Evolutionary conservation across 2,888 invertebrate genomes (phyloP).

Genomic region (Hypselothyrea guttata): DNA sequence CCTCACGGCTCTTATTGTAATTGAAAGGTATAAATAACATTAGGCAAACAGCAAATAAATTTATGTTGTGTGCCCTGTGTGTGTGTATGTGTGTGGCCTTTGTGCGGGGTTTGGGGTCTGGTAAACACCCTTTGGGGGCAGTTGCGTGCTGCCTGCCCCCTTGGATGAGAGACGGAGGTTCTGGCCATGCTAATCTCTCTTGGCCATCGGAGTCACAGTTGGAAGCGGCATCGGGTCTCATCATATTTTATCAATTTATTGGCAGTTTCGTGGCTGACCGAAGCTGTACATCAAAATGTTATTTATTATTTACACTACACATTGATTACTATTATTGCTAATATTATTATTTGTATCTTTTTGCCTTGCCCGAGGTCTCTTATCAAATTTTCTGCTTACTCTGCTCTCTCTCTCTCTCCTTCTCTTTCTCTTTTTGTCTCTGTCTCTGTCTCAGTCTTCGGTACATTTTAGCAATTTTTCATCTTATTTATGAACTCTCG

Average conservation of each 20-base stretch:
- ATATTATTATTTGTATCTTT: slow-evolving; percentile 57
- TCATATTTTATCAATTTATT: slow-evolving; percentile 77
- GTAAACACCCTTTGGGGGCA: slow-evolving; percentile 30
- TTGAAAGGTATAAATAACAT: slow-evolving; percentile 78
- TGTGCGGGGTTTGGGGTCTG: slow-evolving; percentile 2
- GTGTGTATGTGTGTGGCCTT: slow-evolving; percentile 19
- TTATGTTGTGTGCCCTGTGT: slow-evolving; percentile 51
- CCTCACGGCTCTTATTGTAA: slow-evolving; percentile 63
- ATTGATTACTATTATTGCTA: slow-evolving; percentile 74
- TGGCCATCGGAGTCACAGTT: slow-evolving; percentile 30
- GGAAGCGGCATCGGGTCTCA: slow-evolving; percentile 40
- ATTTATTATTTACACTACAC: slow-evolving; percentile 75
- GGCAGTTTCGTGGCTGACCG: slow-evolving; percentile 52
- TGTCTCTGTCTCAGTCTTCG: no score
- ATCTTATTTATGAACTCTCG: slow-evolving; percentile 69
- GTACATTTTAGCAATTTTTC: slow-evolving; percentile 59
- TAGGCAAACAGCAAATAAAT: slow-evolving; percentile 77
- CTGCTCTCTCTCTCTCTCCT: slow-evolving; percentile 7
- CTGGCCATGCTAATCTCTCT: slow-evolving; percentile 50
- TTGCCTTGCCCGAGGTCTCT: slow-evolving; percentile 28
- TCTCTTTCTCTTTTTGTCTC: slow-evolving; percentile 29
- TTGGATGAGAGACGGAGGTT: no score
- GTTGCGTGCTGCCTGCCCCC: slow-evolving; percentile 39
- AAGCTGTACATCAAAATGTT: slow-evolving; percentile 45
- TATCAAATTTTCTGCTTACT: slow-evolving; percentile 39